Conservation (phyloP, 2,888 invertebrate genomes). For the Hesperia comma region DNA sequence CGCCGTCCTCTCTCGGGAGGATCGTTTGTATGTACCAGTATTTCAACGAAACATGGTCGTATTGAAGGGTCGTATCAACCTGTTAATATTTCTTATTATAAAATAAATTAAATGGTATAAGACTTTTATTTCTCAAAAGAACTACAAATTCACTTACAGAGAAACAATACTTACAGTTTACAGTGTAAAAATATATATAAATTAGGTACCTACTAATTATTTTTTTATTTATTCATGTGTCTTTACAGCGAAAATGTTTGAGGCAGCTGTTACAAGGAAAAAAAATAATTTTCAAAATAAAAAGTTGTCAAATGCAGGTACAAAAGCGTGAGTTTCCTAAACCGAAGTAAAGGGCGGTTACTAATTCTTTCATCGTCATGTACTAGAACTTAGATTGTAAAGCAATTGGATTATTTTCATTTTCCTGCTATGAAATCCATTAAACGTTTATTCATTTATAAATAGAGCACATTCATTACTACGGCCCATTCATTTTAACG, state of each 20-base stretch:
- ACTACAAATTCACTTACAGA: too few species aligned
- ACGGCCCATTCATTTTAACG: conserved; percentile 9
- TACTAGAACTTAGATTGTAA: background rate
- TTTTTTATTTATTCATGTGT: too few species aligned
- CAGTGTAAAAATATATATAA: too few species aligned
- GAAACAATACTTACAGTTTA: too few species aligned
- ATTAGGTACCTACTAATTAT: too few species aligned
- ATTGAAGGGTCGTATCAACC: background rate
- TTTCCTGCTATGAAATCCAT: background rate
- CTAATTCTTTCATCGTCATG: background rate
- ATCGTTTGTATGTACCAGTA: background rate
- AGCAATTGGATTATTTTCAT: background rate
- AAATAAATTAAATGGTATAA: background rate
- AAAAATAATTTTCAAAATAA: too few species aligned
- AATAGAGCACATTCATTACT: conserved; percentile 5
- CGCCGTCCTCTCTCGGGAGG: background rate
- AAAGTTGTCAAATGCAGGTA: too few species aligned
- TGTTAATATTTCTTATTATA: conserved; percentile 5
- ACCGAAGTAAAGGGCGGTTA: background rate
- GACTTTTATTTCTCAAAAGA: too few species aligned
- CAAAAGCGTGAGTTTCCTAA: too few species aligned
- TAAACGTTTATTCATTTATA: background rate
- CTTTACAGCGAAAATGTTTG: too few species aligned
- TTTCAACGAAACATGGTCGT: conserved; percentile 4
- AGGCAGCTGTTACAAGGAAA: too few species aligned